Conservation (phyloP, 1,140 invertebrate genomes). For the Cherax quadricarinatus region DNA sequence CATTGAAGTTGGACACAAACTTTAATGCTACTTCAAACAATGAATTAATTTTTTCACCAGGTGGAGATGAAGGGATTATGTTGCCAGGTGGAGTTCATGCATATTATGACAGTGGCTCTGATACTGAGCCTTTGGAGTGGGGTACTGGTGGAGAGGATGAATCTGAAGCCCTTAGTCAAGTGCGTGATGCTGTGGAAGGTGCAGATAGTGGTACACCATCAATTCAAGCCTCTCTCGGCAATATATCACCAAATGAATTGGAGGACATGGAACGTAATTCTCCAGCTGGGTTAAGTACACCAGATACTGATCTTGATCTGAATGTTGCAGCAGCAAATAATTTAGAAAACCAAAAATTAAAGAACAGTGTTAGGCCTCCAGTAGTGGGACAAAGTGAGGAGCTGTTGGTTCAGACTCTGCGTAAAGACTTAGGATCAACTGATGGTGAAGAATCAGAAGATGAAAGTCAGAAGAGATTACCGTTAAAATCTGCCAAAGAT, state of each 20-base stretch:
- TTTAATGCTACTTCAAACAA: neutral
- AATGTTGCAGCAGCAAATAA: neutral
- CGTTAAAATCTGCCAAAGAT: neutral
- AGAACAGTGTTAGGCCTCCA: constrained; percentile 43
- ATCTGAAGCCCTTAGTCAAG: constrained; percentile 1
- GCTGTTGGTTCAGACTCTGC: constrained; percentile 12
- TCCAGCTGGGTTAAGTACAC: constrained; percentile 56
- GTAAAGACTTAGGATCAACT: constrained; percentile 61
- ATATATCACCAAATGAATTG: neutral
- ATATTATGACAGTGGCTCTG: constrained; percentile 39
- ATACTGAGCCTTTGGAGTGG: constrained; percentile 55
- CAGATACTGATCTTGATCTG: constrained; percentile 56
- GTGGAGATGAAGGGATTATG: constrained; percentile 62
- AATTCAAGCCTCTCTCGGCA: constrained; percentile 10
- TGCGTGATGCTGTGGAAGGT: constrained; percentile 54
- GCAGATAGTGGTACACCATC: constrained; percentile 30
- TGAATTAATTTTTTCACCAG: constrained; percentile 59
- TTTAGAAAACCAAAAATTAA: neutral
- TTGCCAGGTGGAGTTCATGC: constrained; percentile 47
- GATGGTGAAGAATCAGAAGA: constrained; percentile 65
- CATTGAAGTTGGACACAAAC: constrained; percentile 34
- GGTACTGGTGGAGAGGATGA: neutral
- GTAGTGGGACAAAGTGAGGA: constrained; percentile 64
- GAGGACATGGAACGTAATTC: constrained; percentile 51
- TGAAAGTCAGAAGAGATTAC: constrained; percentile 16